Evolutionary conservation across 2,113 vertebrate genomes (phyloP).

Genomic region (Marcusenius ussheri): DNA sequence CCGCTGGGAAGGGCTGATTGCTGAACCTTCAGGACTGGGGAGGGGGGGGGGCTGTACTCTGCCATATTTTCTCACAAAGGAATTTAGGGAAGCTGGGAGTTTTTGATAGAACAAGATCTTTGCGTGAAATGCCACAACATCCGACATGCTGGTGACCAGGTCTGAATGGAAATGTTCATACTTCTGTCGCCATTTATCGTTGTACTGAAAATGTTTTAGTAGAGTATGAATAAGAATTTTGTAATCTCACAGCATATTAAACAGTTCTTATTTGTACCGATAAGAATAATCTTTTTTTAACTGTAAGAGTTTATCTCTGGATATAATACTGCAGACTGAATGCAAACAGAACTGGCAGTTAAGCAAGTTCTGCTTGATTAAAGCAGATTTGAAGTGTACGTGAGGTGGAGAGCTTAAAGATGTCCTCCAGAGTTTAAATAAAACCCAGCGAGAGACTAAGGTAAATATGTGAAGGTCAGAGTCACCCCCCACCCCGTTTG

Average conservation of each 20-base stretch:
- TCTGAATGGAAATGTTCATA: not conserved
- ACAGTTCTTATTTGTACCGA: not conserved
- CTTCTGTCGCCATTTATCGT: not conserved
- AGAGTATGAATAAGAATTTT: not conserved
- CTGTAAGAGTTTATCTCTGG: not conserved
- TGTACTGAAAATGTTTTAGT: not conserved
- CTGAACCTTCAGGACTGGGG: not conserved
- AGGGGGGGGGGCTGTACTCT: not conserved
- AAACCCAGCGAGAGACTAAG: not conserved
- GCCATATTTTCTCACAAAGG: constrained; percentile 7
- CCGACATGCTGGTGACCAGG: not conserved
- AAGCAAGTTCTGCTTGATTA: not conserved
- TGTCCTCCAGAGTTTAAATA: not conserved
- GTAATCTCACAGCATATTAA: not conserved
- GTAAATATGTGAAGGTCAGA: not conserved
- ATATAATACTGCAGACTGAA: not conserved
- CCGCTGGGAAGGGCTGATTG: constrained; percentile 17
- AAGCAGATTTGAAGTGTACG: not conserved
- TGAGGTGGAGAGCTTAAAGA: not conserved
- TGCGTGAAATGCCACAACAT: not conserved
- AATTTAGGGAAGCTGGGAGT: constrained; percentile 14
- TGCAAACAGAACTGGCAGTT: not conserved
- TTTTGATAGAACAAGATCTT: not conserved
- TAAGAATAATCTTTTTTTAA: not conserved
- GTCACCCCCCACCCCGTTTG: not conserved